A percentile compares a stretch with the other conserved stretches of the same genome.
These are phyloP conservation scores for Odontesthes bonariensis DNA, from an alignment of 2,113 vertebrate genomes.

Conservation along the genomic window DNA sequence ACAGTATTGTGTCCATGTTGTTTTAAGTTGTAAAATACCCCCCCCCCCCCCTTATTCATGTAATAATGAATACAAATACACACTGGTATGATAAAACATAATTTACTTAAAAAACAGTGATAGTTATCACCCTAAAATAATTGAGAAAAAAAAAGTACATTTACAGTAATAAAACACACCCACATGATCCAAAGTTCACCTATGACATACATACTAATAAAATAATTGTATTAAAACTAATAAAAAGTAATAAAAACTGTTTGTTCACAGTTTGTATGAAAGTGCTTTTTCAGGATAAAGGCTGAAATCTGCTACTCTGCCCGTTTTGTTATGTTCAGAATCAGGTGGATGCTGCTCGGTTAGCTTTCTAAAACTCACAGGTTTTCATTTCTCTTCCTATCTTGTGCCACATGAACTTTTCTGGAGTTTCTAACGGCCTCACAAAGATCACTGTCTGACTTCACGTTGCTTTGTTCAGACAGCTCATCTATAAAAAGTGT, in stretches of 20 bases:
- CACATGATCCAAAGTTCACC: slow-evolving; percentile 10
- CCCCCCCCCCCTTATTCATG: not conserved
- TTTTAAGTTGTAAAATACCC: slow-evolving; percentile 5
- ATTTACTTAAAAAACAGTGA: slow-evolving; percentile 61
- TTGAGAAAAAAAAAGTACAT: not conserved
- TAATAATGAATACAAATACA: slow-evolving; percentile 44
- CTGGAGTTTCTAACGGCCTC: not conserved
- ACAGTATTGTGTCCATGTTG: not conserved
- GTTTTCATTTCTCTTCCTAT: not conserved
- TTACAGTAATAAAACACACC: slow-evolving; percentile 11
- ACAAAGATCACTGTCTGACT: too few relatives aligned
- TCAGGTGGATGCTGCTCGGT: not conserved
- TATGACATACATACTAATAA: slow-evolving; percentile 29
- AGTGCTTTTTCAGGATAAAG: slow-evolving; percentile 54
- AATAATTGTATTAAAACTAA: slow-evolving; percentile 9
- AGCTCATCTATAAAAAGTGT: not conserved
- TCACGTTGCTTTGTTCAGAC: too few relatives aligned
- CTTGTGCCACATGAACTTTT: fast-evolving
- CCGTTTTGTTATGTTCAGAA: not conserved
- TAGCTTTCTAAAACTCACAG: not conserved
- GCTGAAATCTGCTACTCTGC: not conserved
- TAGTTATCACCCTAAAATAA: not conserved
- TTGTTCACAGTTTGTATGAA: slow-evolving; percentile 68
- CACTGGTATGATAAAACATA: slow-evolving; percentile 46
- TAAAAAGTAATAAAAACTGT: slow-evolving; percentile 19